Evolutionary conservation across 2,797 vertebrate genomes (phyloP), one percentile per base, ranked within the genome.

Genomic region (Clarias laeviceps): DNA sequence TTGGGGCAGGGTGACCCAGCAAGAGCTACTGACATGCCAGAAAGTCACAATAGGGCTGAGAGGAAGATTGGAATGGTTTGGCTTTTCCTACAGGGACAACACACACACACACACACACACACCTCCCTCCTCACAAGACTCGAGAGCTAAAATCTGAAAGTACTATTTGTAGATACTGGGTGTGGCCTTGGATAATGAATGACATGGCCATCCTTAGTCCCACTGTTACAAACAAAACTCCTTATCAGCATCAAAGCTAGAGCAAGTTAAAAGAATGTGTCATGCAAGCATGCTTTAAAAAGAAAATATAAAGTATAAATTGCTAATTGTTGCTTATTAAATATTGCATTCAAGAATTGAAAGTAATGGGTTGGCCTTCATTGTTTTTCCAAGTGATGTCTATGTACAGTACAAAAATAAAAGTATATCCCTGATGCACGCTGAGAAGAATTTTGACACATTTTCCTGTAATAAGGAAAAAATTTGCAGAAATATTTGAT

Each of bases 31-130:
- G 64, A 87, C 34, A 80, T 78, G 73, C 40, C 29, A 72, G 24
- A 27, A 20, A 80, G 15, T 83, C 66, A 89, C 85, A 87, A 87
- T 84, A 87, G 65, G 82, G 50, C 50, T 74, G 14, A 82, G 62
- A 78, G 85, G 85, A 88, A 88, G 81, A 87, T 85, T 50, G 69
- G 9, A 22, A 40, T 61, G 54, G 68, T 66, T 72, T 45, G 22
- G 70, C 77, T 59, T 15, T 76, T 86, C 84, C 80, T 69, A 50
- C 45, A 1, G 5, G 50, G n/a, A 84, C 62, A 70, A 9, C 56
- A 61, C 32, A 82, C 45, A 86, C 32, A 62, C 56, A 61, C 50
- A 12, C 50, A 76, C 70, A 57, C 64, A 82, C 70, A n/a, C 37
- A 34, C 62, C 70, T 54, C 59, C 59, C 12, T 56, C 54, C 6